Evolutionary conservation across 53 echinoderm and acorn worm genomes (phyloP).

Genomic region (Paracentrotus lividus): DNA sequence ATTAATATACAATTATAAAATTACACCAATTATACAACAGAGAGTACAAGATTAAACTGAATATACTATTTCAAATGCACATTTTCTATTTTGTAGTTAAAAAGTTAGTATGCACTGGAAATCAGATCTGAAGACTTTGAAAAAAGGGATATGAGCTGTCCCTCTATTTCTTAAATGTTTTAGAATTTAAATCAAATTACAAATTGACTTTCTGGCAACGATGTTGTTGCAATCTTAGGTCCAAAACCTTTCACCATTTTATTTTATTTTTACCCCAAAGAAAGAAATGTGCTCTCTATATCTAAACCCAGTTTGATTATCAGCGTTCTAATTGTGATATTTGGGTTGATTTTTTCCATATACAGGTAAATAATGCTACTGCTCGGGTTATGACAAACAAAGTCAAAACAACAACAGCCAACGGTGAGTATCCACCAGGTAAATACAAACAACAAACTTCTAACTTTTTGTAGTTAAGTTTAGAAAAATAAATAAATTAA

Average conservation of each 20-base stretch:
- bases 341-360: slow-evolving; percentile 50
- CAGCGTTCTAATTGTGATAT: slow-evolving; percentile 10
- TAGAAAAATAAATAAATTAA: background rate
- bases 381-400: slow-evolving; percentile 99
- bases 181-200: background rate
- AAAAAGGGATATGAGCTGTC: background rate
- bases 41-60: background rate
- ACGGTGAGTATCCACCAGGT: slow-evolving; percentile 72
- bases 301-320: background rate
- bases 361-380: slow-evolving; percentile 99
- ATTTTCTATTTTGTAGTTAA: background rate
- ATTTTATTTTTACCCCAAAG: background rate
- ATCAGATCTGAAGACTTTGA: background rate
- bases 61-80: slow-evolving; percentile 9
- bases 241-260: background rate
- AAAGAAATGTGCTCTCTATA: slow-evolving; percentile 34
- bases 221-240: background rate
- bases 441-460: background rate
- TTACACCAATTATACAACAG: background rate
- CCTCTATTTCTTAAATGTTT: background rate
- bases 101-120: background rate
- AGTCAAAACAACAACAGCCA: slow-evolving; percentile 79
- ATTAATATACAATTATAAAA: background rate
- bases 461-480: background rate
- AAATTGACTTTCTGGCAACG: background rate